Evolutionary conservation across 2,797 vertebrate species (phyloP).

Genomic region (Sebastes vulpes): DNA sequence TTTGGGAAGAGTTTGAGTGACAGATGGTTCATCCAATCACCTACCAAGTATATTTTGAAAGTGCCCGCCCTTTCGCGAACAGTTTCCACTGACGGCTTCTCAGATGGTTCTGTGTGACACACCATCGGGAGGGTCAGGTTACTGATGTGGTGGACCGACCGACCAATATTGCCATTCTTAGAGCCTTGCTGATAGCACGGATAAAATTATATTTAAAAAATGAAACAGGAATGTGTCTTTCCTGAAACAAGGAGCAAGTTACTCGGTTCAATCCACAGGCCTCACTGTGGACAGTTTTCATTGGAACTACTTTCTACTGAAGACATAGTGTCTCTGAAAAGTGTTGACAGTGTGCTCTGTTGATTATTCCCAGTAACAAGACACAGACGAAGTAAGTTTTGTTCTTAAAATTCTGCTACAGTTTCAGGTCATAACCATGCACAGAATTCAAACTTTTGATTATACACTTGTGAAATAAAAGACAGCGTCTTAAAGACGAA

Average conservation of each 20-base stretch:
- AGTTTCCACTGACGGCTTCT: background rate
- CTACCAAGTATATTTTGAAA: background rate
- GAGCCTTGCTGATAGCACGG: background rate
- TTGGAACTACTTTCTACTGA: background rate
- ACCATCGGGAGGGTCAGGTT: background rate
- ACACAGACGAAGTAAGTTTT: background rate
- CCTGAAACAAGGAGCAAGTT: background rate
- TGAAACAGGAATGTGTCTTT: background rate
- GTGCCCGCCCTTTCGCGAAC: background rate
- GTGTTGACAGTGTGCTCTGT: background rate
- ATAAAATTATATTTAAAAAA: background rate
- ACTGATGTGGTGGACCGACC: background rate
- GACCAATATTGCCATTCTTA: background rate
- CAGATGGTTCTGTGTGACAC: background rate
- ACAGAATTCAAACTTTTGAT: slow-evolving; percentile 6
- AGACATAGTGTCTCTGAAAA: background rate
- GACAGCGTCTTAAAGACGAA: slow-evolving; percentile 18
- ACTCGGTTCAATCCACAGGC: background rate
- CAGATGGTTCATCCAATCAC: background rate
- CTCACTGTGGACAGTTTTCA: background rate
- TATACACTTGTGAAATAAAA: slow-evolving; percentile 7
- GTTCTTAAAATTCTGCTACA: background rate
- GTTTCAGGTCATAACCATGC: slow-evolving; percentile 1
- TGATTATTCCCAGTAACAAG: background rate
- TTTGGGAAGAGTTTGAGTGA: background rate